These are phyloP conservation scores for Dermatemys mawii DNA, from an alignment of 2,113 vertebrate species.

Conservation along the genomic window DNA sequence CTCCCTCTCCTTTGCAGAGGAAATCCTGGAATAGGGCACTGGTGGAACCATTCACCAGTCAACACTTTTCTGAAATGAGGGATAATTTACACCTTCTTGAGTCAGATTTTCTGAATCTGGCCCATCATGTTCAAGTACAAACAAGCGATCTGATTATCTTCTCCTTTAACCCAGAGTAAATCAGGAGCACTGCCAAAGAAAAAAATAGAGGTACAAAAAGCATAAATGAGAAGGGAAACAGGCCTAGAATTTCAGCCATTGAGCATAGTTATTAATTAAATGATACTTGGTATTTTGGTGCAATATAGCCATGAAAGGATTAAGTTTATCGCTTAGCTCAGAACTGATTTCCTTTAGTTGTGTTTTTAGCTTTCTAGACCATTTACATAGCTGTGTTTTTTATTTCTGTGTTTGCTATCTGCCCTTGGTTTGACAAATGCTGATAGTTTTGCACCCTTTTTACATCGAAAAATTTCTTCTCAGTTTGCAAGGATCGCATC, in stretches of 20 bases:
- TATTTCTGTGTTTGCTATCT: constrained; percentile 4
- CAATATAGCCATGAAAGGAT: background rate
- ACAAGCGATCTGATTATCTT: background rate
- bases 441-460: background rate
- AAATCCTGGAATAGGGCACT: background rate
- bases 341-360: background rate
- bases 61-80: background rate
- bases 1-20: background rate
- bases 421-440: background rate
- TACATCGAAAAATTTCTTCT: constrained; percentile 31
- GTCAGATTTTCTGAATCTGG: background rate
- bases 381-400: background rate
- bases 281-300: background rate
- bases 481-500: constrained; percentile 31
- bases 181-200: background rate
- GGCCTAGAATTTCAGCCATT: background rate
- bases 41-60: background rate
- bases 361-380: background rate
- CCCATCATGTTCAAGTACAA: background rate
- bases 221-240: background rate
- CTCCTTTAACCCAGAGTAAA: background rate
- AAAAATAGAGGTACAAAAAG: background rate
- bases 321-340: background rate
- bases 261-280: background rate
- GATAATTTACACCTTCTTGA: background rate